Evolutionary conservation across 2,113 vertebrate genomes (phyloP).

Genomic region (Arothron firmamentum): DNA sequence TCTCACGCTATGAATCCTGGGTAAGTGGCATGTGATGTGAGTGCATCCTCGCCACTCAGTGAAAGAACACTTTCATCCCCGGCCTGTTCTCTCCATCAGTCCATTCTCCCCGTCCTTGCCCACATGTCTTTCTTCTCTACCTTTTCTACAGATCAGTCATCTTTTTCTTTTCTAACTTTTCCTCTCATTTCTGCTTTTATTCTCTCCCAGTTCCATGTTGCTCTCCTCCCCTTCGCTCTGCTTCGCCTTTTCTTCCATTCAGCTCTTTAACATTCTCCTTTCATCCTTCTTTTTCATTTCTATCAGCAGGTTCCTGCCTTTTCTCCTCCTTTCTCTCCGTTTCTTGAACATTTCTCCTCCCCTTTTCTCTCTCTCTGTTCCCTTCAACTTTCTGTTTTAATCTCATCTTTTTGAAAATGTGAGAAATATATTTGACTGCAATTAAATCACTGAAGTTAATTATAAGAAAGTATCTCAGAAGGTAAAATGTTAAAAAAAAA

Average conservation of each 20-base stretch:
- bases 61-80: slow-evolving; percentile 68
- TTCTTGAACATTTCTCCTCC: neutral
- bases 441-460: too few relatives aligned
- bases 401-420: neutral
- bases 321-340: neutral
- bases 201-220: slow-evolving; percentile 22
- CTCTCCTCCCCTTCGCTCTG: slow-evolving; percentile 2
- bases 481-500: too few relatives aligned
- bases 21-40: slow-evolving; percentile 70
- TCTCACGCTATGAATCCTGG: slow-evolving; percentile 73
- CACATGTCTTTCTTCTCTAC: slow-evolving; percentile 30
- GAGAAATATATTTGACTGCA: too few relatives aligned
- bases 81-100: slow-evolving; percentile 56
- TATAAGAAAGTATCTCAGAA: too few relatives aligned
- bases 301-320: neutral
- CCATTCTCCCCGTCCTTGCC: slow-evolving; percentile 19
- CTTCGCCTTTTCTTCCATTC: slow-evolving; percentile 3
- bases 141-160: slow-evolving; percentile 26
- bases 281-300: neutral
- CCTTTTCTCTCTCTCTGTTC: neutral
- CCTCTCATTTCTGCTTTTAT: slow-evolving; percentile 16
- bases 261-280: slow-evolving; percentile 1
- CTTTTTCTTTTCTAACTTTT: slow-evolving; percentile 1
- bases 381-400: too few relatives aligned
- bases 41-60: slow-evolving; percentile 61